A percentile compares a stretch with the other conserved stretches of the same genome.
phyloP scores from a whole-genome alignment of 2,113 vertebrate genomes.

The Prunella fulvescens region DNA sequence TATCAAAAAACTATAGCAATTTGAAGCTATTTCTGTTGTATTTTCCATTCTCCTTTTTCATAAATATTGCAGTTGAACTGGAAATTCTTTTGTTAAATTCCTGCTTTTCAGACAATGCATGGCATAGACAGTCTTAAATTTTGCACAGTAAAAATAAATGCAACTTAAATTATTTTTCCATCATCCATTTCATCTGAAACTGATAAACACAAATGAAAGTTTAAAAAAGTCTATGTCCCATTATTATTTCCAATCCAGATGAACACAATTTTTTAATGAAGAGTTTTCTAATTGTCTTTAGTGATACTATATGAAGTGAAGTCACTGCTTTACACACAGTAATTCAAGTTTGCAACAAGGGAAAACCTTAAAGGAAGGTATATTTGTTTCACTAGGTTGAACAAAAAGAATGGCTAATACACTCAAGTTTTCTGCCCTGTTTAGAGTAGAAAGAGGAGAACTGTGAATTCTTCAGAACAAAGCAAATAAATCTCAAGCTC shows the following conservation, averaged over 20 bases:
- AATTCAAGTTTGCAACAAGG: not conserved
- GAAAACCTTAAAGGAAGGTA: not conserved
- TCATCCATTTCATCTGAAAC: not conserved
- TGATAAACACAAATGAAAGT: not conserved
- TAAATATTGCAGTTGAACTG: not conserved
- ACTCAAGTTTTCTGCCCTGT: not conserved
- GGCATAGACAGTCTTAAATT: not conserved
- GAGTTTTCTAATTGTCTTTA: not conserved
- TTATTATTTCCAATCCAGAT: not conserved
- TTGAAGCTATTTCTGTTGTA: not conserved
- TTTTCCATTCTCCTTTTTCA: not conserved
- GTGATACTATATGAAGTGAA: not conserved
- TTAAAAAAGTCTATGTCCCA: not conserved
- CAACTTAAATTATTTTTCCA: not conserved
- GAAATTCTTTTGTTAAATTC: not conserved
- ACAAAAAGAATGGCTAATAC: not conserved
- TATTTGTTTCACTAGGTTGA: not conserved
- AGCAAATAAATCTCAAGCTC: not conserved
- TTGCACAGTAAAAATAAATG: not conserved
- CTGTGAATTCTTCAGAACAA: not conserved
- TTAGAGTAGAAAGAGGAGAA: not conserved
- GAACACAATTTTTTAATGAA: not conserved
- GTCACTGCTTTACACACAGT: not conserved
- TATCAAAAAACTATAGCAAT: not conserved
- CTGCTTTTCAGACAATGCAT: not conserved